Base-by-base conservation (phyloP, 2,888 invertebrate genomes). In the Drymonia ruficornis region DNA sequence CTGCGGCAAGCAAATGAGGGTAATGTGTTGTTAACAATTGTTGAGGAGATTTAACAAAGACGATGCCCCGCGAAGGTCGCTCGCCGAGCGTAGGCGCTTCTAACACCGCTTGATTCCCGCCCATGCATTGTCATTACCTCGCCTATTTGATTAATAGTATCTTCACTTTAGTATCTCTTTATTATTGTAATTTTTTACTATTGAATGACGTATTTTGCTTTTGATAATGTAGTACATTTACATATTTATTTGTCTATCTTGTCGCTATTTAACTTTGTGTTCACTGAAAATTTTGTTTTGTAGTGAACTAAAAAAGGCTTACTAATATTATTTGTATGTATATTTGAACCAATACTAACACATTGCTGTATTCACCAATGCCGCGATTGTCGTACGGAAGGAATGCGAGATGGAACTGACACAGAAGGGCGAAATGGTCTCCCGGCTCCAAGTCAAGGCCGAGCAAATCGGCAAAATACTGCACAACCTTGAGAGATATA, bases 341-440 rank as follows among this genome's bases (percentile, higher is more conserved):
- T 67, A 61, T 68, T 51, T 69, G 55, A 57, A 53, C 53, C 55
- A 53, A 78, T 85, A 92, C 91, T 92, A 92, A 91, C 86, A 74
- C 78, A 76, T 81, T 84, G 81, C 75, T 89, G 84, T 89, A 86
- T 91, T 90, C 84, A 87, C 78, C 81, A 81, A 84, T 91, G 89
- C 88, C 87, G 87, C 87, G 86, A 76, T 81, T 83, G 61, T 79
- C 81, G 72, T 78, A 84, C 78, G 90, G 88, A 92, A 98, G 98
- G 98, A 98, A 94, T 98, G 98, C 94, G 98, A 99, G 93, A 95
- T 96, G 94, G 98, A 98, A 90, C 94, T 99, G 87, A 98, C 98
- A 80, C 98, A 98, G 94, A 99, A 99, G 91, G 98, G 98, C 78
- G 98, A 98, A 93, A 96, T 98, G 95, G 98, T 99, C 79, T 96